Conservation (phyloP, 2,888 invertebrate species). For the Ethmia dodecea region DNA sequence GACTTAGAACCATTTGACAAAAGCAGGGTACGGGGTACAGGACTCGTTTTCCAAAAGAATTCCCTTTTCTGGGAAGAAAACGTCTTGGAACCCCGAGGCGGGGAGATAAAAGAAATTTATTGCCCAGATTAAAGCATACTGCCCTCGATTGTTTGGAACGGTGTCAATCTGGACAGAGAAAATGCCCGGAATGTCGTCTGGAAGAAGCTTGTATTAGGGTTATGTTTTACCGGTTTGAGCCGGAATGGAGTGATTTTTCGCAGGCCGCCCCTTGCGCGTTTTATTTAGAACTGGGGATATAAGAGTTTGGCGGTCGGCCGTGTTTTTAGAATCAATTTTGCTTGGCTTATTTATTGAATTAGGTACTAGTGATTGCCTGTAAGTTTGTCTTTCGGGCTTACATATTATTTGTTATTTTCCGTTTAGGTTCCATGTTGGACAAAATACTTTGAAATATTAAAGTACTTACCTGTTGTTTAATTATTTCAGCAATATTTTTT, state of each 20-base stretch:
- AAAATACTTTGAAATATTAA: too few relatives aligned
- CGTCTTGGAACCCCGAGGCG: slow-evolving; percentile 29
- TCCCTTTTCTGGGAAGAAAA: slow-evolving; percentile 30
- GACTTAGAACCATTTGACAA: too few relatives aligned
- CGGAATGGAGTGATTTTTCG: slow-evolving; percentile 20
- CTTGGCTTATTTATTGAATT: too few relatives aligned
- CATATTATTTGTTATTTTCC: too few relatives aligned
- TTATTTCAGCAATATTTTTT: too few relatives aligned
- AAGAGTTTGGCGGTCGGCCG: slow-evolving; percentile 9
- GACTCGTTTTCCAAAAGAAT: slow-evolving; percentile 29
- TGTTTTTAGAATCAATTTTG: too few relatives aligned
- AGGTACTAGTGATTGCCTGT: too few relatives aligned
- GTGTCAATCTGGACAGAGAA: slow-evolving; percentile 53
- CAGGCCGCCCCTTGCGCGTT: slow-evolving; percentile 20
- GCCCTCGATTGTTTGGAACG: slow-evolving; percentile 52
- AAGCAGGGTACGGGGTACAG: not conserved
- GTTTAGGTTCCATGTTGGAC: too few relatives aligned
- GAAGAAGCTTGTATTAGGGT: slow-evolving; percentile 15
- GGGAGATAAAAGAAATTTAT: slow-evolving; percentile 66
- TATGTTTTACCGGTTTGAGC: slow-evolving; percentile 22
- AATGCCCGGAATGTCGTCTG: slow-evolving; percentile 28
- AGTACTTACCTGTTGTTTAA: too few relatives aligned
- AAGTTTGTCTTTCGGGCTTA: too few relatives aligned
- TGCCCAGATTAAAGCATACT: slow-evolving; percentile 57
- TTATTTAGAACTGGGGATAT: slow-evolving; percentile 10